Evolutionary conservation across 64 coral and sea anemone species (phyloP).

Genomic region (Stichodactyla helianthus): DNA sequence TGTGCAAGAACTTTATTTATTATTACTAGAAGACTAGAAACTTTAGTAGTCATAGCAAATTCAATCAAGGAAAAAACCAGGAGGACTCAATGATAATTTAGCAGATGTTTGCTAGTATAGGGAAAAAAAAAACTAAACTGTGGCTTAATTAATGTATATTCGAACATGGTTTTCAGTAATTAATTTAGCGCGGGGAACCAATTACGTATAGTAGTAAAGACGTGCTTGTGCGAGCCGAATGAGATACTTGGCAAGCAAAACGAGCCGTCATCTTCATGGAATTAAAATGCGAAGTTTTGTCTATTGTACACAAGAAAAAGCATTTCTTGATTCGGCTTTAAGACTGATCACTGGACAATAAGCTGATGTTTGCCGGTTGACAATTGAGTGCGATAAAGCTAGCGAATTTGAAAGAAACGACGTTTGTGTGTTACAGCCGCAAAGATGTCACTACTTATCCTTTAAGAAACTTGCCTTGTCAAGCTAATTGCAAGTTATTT

Average conservation of each 20-base stretch:
- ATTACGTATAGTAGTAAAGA: neutral
- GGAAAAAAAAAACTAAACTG: neutral
- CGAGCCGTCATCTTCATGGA: neutral
- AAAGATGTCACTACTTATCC: constrained; percentile 5
- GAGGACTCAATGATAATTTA: neutral
- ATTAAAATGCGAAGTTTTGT: neutral
- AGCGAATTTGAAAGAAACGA: neutral
- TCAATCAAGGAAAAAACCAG: neutral
- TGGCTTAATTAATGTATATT: neutral
- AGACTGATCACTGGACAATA: neutral
- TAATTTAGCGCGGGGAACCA: neutral
- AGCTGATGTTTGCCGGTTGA: neutral
- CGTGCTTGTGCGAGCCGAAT: neutral
- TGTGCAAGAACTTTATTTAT: neutral
- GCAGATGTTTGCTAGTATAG: neutral
- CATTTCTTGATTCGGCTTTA: neutral
- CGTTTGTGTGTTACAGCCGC: neutral
- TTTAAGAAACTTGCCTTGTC: constrained; percentile 2
- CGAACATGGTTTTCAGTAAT: neutral
- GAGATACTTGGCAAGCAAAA: neutral
- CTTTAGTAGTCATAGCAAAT: neutral
- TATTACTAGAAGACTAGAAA: neutral
- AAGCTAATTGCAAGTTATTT: neutral
- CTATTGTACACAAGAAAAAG: neutral
- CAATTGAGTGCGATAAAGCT: neutral